Conservation (phyloP, 2,888 invertebrate genomes). For the Antheraea assamensis region DNA sequence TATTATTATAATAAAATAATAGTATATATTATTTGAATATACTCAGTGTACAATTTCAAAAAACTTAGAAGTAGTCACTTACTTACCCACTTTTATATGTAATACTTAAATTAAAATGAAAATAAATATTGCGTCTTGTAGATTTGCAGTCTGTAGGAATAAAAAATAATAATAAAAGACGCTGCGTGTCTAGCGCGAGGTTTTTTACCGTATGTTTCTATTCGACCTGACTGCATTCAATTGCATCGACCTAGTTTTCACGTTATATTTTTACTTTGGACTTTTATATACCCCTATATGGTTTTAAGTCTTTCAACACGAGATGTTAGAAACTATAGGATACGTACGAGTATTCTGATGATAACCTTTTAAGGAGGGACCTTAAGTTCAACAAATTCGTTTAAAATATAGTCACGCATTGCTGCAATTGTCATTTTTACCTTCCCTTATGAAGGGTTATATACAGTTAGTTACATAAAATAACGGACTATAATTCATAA, state of each 20-base stretch:
- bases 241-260: slow-evolving; percentile 19
- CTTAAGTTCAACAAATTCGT: neutral
- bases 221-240: slow-evolving; percentile 13
- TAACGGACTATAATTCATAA: no score
- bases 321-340: neutral
- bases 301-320: neutral
- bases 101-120: neutral
- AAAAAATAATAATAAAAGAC: neutral
- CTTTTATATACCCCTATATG: slow-evolving; percentile 4
- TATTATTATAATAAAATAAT: no score
- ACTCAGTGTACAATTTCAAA: neutral
- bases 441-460: no score
- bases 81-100: no score
- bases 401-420: neutral
- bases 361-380: neutral
- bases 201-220: slow-evolving; percentile 4
- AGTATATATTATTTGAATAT: neutral
- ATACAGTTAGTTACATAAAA: no score
- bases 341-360: neutral
- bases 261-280: slow-evolving; percentile 16
- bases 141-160: neutral
- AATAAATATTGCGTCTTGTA: neutral
- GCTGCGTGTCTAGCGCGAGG: neutral
- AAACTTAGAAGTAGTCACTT: no score
- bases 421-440: no score